phyloP scores from a whole-genome alignment of 2,113 vertebrate genomes.

The Zootoca vivipara region DNA sequence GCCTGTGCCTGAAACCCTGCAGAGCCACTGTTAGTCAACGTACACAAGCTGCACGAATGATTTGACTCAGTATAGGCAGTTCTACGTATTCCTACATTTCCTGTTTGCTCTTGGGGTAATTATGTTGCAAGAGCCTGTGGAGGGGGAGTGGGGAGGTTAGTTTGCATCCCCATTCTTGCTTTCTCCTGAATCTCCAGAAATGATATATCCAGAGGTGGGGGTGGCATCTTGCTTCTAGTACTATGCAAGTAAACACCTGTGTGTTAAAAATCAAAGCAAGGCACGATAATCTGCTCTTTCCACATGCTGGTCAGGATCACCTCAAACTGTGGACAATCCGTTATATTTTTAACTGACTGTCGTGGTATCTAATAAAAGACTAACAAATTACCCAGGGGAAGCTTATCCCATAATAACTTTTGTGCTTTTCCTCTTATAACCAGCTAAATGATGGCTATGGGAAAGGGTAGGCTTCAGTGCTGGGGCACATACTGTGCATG shows the following conservation, averaged over 20 bases:
- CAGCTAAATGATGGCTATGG: too few species aligned
- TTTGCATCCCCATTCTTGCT: background rate
- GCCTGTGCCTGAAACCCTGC: too few species aligned
- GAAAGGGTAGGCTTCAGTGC: too few species aligned
- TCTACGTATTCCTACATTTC: too few species aligned
- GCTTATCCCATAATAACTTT: background rate
- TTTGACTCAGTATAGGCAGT: too few species aligned
- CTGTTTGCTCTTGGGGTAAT: background rate
- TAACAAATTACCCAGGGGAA: background rate
- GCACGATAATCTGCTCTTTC: background rate
- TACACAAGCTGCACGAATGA: too few species aligned
- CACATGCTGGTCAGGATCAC: background rate
- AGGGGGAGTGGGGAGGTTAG: background rate
- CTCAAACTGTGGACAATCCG: too few species aligned
- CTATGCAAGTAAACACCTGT: background rate
- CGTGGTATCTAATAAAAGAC: background rate
- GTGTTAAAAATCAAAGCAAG: background rate
- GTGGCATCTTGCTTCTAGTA: background rate
- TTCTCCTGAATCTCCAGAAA: background rate
- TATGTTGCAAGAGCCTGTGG: background rate
- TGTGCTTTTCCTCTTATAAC: background rate
- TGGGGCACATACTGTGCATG: too few species aligned
- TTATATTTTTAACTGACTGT: too few species aligned
- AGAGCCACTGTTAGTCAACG: too few species aligned
- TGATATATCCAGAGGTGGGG: background rate